Evolutionary conservation across 1,140 invertebrate genomes (phyloP).

Genomic region (Drosophila nigrodunni): DNA sequence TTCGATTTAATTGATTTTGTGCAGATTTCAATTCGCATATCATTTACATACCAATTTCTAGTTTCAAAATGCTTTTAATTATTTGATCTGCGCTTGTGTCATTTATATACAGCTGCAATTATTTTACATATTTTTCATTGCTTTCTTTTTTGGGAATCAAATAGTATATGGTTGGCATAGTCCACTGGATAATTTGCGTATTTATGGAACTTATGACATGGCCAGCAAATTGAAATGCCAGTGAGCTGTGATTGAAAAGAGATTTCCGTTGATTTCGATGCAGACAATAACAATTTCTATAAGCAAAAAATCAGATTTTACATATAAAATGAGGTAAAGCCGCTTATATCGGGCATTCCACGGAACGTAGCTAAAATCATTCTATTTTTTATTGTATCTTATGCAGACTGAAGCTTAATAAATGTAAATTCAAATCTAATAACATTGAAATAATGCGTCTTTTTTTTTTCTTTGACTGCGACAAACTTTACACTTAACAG

Average conservation of each 20-base stretch:
- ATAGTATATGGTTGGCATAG: constrained; percentile 4
- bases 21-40: constrained; percentile 33
- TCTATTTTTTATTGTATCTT: neutral
- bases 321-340: constrained; percentile 38
- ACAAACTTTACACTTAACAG: constrained; percentile 24
- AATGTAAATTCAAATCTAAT: neutral
- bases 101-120: constrained; percentile 44
- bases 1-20: constrained; percentile 69
- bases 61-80: constrained; percentile 9
- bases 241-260: constrained; percentile 49
- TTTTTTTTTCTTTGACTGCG: neutral
- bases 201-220: constrained; percentile 15
- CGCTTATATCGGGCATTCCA: neutral
- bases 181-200: constrained; percentile 19
- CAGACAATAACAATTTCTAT: constrained; percentile 19
- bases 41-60: constrained; percentile 39
- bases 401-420: neutral
- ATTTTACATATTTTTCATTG: constrained; percentile 25
- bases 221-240: constrained; percentile 6
- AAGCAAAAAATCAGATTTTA: constrained; percentile 20
- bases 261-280: constrained; percentile 52
- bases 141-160: constrained; percentile 26
- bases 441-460: constrained; percentile 6
- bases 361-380: neutral
- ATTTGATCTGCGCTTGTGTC: constrained; percentile 1